Conservation (phyloP, 2,888 invertebrate species). For the Andrena trimmerana region DNA sequence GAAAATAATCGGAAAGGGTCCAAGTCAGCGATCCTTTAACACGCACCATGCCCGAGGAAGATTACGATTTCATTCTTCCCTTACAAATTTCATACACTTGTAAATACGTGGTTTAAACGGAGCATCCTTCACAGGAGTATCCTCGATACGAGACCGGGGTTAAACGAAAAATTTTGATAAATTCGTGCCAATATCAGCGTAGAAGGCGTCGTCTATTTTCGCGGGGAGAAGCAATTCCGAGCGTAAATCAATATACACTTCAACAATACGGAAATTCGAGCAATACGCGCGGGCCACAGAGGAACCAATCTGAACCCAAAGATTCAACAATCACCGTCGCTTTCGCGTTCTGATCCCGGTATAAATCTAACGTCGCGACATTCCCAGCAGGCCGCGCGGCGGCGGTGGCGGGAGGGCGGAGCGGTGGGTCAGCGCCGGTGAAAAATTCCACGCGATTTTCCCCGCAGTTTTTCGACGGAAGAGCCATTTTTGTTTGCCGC, state of each 20-base stretch:
- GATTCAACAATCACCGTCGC: constrained; percentile 60
- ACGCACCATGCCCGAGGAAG: no score
- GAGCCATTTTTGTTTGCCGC: constrained; percentile 81
- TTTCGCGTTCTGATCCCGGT: constrained; percentile 58
- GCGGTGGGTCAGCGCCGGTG: constrained; percentile 44
- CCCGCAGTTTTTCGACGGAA: constrained; percentile 66
- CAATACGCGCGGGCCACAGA: constrained; percentile 18
- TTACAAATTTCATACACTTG: neutral
- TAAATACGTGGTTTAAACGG: neutral
- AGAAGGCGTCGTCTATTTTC: constrained; percentile 32
- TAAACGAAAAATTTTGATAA: constrained; percentile 34
- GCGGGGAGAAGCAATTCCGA: constrained; percentile 30
- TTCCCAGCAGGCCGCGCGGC: constrained; percentile 23
- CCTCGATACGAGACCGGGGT: neutral
- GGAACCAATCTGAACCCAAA: constrained; percentile 43
- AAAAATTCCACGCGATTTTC: constrained; percentile 69
- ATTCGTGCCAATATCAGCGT: constrained; percentile 35
- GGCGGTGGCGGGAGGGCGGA: no score
- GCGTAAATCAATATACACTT: constrained; percentile 44
- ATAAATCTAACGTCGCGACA: constrained; percentile 66
- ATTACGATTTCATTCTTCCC: no score
- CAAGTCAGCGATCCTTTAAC: no score
- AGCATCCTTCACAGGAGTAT: constrained; percentile 22
- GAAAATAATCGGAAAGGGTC: no score
- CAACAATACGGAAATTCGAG: constrained; percentile 40